Conservation (phyloP, 2,113 vertebrate genomes). For the Thryonomys swinderianus region DNA sequence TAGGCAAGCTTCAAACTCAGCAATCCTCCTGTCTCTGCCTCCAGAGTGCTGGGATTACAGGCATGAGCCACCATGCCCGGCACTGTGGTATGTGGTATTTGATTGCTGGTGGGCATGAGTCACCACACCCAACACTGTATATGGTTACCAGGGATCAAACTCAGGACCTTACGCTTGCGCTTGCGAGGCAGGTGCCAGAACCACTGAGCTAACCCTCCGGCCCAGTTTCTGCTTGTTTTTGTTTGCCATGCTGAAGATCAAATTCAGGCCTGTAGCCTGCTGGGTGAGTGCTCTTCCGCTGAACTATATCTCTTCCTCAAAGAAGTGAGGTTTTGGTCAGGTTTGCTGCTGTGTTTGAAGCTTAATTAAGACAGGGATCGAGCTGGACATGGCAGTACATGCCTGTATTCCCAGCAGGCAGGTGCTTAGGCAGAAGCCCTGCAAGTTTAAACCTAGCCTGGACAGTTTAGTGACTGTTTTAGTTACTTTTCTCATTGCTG, state of each 20-base stretch:
- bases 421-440: not conserved
- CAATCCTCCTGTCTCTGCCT: no score
- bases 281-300: not conserved
- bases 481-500: not conserved
- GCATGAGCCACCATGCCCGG: no score
- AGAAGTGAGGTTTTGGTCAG: conserved; percentile 77
- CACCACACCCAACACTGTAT: no score
- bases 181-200: no score
- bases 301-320: not conserved
- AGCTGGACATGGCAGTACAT: not conserved
- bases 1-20: rapidly evolving
- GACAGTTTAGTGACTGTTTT: not conserved
- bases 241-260: not conserved
- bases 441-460: not conserved
- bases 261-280: not conserved
- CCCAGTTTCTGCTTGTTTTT: not conserved
- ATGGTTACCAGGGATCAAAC: no score
- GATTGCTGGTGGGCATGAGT: no score
- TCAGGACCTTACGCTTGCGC: no score
- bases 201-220: no score
- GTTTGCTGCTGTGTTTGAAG: conserved; percentile 68
- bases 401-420: not conserved
- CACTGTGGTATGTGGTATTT: no score
- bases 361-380: conserved; percentile 44
- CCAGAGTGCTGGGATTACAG: no score